phyloP scores from a whole-genome alignment of 2,888 invertebrate genomes.

The Drosophila macrothrix region DNA sequence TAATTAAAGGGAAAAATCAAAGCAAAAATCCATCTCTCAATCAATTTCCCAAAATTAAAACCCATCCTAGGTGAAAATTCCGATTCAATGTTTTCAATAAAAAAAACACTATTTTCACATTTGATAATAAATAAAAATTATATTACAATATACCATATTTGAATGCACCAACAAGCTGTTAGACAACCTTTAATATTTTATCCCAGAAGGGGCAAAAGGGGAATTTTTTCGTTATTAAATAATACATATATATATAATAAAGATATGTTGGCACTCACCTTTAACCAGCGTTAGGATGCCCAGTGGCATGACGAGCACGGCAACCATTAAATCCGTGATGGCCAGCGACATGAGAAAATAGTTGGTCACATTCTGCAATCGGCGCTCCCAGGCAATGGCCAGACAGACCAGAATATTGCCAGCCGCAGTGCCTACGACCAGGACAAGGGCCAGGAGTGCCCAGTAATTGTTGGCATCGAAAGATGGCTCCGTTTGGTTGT shows the following conservation, averaged over 20 bases:
- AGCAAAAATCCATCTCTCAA: not conserved
- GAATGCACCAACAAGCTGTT: not conserved
- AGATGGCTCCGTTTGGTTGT: constrained; percentile 15
- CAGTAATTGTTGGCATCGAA: constrained; percentile 90
- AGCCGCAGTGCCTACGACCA: constrained; percentile 94
- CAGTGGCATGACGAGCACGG: constrained; percentile 97
- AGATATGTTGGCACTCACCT: constrained; percentile 87
- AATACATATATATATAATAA: too few species aligned
- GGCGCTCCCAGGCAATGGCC: constrained; percentile 95
- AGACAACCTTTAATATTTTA: not conserved
- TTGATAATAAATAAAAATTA: not conserved
- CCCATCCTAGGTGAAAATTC: not conserved
- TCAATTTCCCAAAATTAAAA: not conserved
- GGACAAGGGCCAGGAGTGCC: constrained; percentile 90
- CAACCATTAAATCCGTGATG: constrained; percentile 97
- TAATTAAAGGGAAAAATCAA: too few species aligned
- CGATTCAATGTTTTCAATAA: not conserved
- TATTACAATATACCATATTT: not conserved
- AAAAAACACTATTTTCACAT: not conserved
- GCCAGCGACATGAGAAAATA: constrained; percentile 98
- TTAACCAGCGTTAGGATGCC: constrained; percentile 92
- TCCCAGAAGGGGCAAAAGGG: not conserved
- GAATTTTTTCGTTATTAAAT: too few species aligned
- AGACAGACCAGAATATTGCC: constrained; percentile 97
- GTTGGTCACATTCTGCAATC: constrained; percentile 98